Conservation (phyloP, 2,113 vertebrate genomes). For the Butastur rufipennis region DNA sequence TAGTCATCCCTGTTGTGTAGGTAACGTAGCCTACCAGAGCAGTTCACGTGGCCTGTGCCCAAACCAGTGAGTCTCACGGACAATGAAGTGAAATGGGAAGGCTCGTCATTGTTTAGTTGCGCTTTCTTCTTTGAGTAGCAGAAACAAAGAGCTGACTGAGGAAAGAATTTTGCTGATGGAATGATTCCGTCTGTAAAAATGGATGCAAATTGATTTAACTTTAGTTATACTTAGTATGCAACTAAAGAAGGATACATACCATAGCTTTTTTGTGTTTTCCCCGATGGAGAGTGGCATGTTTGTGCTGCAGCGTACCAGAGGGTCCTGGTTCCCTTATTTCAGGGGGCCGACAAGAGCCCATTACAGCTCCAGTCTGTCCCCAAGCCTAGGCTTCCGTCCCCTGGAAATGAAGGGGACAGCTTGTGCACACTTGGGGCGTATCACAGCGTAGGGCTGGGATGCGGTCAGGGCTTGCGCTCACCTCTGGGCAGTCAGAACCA, state of each 20-base stretch:
- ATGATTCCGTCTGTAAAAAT: not conserved
- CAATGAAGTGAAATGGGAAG: not conserved
- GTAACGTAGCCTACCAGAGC: not conserved
- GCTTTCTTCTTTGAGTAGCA: not conserved
- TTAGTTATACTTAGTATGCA: not conserved
- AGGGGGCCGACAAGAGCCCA: not conserved
- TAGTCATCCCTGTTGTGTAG: not conserved
- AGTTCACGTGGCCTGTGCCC: not conserved
- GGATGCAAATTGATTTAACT: not conserved
- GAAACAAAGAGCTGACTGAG: not conserved
- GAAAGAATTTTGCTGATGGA: not conserved
- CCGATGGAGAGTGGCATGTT: not conserved
- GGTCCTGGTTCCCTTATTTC: not conserved
- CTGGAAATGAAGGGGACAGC: not conserved
- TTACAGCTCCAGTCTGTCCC: not conserved
- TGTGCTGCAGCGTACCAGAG: not conserved
- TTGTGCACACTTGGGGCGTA: not conserved
- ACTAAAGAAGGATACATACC: too few relatives aligned
- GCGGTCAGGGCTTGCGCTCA: not conserved
- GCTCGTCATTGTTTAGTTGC: not conserved
- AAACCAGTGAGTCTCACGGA: not conserved
- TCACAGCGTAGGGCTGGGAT: fast-evolving
- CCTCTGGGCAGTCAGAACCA: not conserved
- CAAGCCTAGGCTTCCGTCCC: not conserved
- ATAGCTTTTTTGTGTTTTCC: not conserved